A percentile compares a stretch with the other conserved stretches of the same genome.
Conservation (phyloP, 2,888 invertebrate species). For the Drosophila quinaria region DNA sequence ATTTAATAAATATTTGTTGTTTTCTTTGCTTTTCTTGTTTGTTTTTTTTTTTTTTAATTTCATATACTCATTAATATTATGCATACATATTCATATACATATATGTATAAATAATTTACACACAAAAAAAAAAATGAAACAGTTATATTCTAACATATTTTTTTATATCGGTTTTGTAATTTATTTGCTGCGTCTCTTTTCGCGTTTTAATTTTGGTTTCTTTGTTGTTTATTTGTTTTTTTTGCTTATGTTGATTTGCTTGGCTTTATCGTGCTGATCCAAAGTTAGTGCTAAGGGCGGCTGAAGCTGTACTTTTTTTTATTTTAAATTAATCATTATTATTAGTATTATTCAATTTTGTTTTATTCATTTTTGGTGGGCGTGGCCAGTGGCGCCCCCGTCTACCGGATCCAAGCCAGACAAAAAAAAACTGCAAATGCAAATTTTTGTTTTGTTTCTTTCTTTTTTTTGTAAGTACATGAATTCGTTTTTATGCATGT, state of each 20-base stretch:
- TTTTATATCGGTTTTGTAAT: constrained; percentile 10
- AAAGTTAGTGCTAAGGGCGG: constrained; percentile 47
- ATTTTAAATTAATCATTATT: background rate
- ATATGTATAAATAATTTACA: constrained; percentile 52
- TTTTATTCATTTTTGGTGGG: constrained; percentile 46
- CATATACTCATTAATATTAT: constrained; percentile 60
- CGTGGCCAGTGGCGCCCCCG: constrained; percentile 58
- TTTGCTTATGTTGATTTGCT: constrained; percentile 17
- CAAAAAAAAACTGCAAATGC: constrained; percentile 32
- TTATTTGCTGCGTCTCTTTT: constrained; percentile 24
- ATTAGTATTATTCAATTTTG: background rate
- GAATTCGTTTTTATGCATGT: constrained; percentile 1
- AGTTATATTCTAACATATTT: constrained; percentile 43
- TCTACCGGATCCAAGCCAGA: constrained; percentile 54
- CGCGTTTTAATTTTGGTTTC: constrained; percentile 3
- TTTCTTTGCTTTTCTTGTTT: no score
- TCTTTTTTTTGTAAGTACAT: constrained; percentile 17
- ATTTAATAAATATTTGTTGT: constrained; percentile 67
- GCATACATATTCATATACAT: constrained; percentile 39
- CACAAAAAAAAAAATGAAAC: constrained; percentile 40
- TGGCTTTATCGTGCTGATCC: constrained; percentile 52
- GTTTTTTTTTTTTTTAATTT: background rate
- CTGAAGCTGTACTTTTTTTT: constrained; percentile 38
- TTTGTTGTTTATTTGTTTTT: constrained; percentile 18
- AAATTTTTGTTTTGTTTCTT: constrained; percentile 13